A percentile compares a stretch with the other conserved stretches of the same genome.
These are phyloP conservation scores for Notamacropus eugenii DNA, from an alignment of 2,797 vertebrate species.

Conservation along the genomic window DNA sequence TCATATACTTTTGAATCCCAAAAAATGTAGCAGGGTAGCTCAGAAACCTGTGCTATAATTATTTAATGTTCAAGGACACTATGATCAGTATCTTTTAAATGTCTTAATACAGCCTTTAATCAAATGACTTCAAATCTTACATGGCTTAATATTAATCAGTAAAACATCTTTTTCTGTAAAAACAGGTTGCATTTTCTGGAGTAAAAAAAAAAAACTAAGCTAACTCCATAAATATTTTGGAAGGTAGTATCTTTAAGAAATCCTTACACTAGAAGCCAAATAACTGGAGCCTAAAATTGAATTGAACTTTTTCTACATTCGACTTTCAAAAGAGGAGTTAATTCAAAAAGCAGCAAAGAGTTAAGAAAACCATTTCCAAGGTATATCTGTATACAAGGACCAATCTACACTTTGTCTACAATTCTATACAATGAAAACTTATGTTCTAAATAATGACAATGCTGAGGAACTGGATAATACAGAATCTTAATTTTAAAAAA, in stretches of 20 bases:
- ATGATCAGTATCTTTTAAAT: conserved; percentile 35
- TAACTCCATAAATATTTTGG: conserved; percentile 22
- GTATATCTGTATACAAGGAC: not conserved
- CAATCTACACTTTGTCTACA: not conserved
- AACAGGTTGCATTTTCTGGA: conserved; percentile 5
- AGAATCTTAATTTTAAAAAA: not conserved
- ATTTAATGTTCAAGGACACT: not conserved
- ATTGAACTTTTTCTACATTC: conserved; percentile 12
- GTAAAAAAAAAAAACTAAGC: conserved; percentile 38
- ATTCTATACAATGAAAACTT: not conserved
- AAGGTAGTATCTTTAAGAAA: conserved; percentile 46
- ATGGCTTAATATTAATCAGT: not conserved
- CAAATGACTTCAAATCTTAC: not conserved
- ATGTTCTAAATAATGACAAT: not conserved
- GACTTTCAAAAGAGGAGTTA: not conserved
- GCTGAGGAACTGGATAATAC: not conserved
- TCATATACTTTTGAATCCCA: not conserved
- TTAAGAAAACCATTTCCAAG: not conserved
- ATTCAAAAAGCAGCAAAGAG: not conserved
- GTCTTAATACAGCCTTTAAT: not conserved
- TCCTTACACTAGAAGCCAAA: not conserved
- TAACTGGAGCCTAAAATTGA: conserved; percentile 33
- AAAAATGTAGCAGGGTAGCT: not conserved
- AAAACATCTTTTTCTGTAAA: conserved; percentile 43
- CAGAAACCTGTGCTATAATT: not conserved